Percentiles rank a stretch among this genome's conserved stretches.
Evolutionary conservation across 2,888 invertebrate species (phyloP).

Genomic region (Sphaerophoria taeniata): DNA sequence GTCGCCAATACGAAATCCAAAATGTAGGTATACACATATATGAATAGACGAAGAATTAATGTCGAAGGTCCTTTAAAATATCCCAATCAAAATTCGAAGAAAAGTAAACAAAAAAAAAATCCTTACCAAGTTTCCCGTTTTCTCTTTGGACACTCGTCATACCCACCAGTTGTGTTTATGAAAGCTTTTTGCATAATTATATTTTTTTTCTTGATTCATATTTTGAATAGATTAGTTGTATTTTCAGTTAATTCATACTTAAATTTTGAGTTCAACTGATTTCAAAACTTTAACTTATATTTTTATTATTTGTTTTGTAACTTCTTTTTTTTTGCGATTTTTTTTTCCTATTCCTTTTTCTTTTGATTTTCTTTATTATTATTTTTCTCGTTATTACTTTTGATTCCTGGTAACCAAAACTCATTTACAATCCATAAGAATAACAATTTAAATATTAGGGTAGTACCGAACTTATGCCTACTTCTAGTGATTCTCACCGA

Average conservation of each 20-base stretch:
- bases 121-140: not conserved
- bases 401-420: not conserved
- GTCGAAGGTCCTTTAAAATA: not conserved
- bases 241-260: too few relatives aligned
- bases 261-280: too few relatives aligned
- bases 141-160: not conserved
- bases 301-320: too few relatives aligned
- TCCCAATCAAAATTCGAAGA: not conserved
- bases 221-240: not conserved
- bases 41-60: not conserved
- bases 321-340: not conserved
- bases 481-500: not conserved
- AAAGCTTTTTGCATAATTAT: not conserved
- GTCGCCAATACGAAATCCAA: not conserved
- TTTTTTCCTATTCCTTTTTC: not conserved
- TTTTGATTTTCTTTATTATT: not conserved
- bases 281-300: too few relatives aligned
- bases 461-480: constrained; percentile 3
- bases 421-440: not conserved
- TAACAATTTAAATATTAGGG: not conserved
- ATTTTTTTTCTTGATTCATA: constrained; percentile 1
- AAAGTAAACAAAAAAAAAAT: not conserved
- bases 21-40: not conserved
- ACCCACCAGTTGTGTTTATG: constrained; percentile 7
- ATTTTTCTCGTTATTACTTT: not conserved